Percentiles rank a stretch among this genome's conserved stretches.
Evolutionary conservation across 2,888 invertebrate species (phyloP).

Genomic region (Caradrina clavipalpis): DNA sequence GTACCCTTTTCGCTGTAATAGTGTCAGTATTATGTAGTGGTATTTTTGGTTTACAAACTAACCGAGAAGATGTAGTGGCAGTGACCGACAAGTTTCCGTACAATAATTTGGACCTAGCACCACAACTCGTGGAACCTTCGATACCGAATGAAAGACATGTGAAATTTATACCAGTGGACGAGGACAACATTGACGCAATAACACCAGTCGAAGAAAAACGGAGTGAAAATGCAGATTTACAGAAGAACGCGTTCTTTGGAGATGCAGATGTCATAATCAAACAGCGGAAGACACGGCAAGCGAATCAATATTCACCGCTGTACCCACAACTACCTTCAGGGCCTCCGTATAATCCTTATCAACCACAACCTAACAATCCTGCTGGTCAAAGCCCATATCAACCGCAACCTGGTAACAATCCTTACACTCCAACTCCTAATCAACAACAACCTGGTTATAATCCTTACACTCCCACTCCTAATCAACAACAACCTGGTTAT

Average conservation of each 20-base stretch:
- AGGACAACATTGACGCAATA: constrained; percentile 13
- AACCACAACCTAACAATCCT: constrained; percentile 50
- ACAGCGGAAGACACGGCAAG: constrained; percentile 68
- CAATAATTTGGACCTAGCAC: constrained; percentile 16
- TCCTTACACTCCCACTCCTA: constrained; percentile 28
- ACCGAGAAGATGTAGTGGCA: constrained; percentile 30
- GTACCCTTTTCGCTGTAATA: constrained; percentile 53
- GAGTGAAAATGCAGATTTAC: constrained; percentile 18
- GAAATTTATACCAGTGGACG: constrained; percentile 40
- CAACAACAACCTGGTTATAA: constrained; percentile 25
- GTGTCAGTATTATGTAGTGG: constrained; percentile 63
- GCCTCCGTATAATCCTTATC: constrained; percentile 64
- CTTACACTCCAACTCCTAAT: constrained; percentile 26
- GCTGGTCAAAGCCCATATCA: constrained; percentile 39
- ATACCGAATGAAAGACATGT: constrained; percentile 26
- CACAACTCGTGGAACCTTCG: constrained; percentile 22
- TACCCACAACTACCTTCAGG: constrained; percentile 71
- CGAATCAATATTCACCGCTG: constrained; percentile 61
- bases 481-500: constrained; percentile 46
- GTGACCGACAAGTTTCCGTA: constrained; percentile 18
- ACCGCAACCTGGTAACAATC: constrained; percentile 21
- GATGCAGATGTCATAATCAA: constrained; percentile 30
- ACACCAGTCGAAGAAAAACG: constrained; percentile 4
- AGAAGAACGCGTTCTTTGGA: constrained; percentile 8
- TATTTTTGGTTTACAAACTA: constrained; percentile 58